Conservation (phyloP, 37 sponge, comb jelly and placozoan species). For the Geodia barretti region DNA sequence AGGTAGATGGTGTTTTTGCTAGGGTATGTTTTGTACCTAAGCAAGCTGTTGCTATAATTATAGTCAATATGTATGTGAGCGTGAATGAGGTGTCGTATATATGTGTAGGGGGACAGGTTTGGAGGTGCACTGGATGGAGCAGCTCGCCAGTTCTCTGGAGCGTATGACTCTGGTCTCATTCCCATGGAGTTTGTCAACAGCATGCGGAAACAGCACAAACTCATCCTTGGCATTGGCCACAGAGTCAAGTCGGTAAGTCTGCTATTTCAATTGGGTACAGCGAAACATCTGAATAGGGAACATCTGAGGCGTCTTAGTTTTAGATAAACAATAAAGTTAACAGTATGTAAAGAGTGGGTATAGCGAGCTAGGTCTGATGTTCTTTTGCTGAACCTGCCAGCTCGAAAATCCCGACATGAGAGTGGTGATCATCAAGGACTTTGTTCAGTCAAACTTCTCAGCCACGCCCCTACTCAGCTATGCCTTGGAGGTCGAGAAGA, state of each 20-base stretch:
- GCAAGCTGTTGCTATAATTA: too few relatives aligned
- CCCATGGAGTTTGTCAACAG: conserved; percentile 99
- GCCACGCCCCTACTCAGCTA: conserved; percentile 90
- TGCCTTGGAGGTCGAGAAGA: conserved; percentile 96
- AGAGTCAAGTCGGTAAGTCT: conserved; percentile 94
- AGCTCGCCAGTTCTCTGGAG: conserved; percentile 86
- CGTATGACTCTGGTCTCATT: conserved; percentile 84
- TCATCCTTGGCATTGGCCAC: conserved; percentile 98
- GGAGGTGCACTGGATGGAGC: conserved; percentile 98
- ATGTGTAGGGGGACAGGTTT: conserved; percentile 86
- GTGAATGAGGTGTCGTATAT: too few relatives aligned
- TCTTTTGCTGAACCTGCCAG: conserved; percentile 3
- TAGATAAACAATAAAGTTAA: too few relatives aligned
- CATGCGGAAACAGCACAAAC: conserved; percentile 90
- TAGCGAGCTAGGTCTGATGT: too few relatives aligned
- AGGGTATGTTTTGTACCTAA: too few relatives aligned
- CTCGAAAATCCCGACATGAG: conserved; percentile 96
- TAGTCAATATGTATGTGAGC: too few relatives aligned
- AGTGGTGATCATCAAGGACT: conserved; percentile 88
- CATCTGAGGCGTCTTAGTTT: too few relatives aligned
- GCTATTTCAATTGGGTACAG: too few relatives aligned
- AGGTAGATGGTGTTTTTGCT: too few relatives aligned
- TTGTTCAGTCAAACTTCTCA: conserved; percentile 86
- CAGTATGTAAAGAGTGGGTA: too few relatives aligned
- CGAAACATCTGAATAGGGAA: too few relatives aligned